Evolutionary conservation across 2,113 vertebrate species (phyloP).

Genomic region (Talpa occidentalis): DNA sequence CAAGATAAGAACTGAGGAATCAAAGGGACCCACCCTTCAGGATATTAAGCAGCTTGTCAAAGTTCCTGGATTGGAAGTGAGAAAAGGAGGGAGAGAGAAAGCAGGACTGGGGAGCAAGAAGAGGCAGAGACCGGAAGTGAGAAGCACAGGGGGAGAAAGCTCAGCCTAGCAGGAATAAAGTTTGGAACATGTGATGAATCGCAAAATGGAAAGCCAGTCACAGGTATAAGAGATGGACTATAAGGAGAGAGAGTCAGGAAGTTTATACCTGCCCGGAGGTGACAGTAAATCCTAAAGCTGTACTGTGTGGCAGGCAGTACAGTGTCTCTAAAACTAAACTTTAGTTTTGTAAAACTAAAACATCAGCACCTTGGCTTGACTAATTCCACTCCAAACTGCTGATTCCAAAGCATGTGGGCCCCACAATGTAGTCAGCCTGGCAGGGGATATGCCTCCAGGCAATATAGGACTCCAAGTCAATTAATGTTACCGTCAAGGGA

Average conservation of each 20-base stretch:
- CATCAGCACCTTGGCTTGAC: background rate
- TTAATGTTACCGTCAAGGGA: background rate
- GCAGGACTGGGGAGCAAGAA: background rate
- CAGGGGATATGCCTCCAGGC: background rate
- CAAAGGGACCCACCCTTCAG: conserved; percentile 15
- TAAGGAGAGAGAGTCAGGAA: background rate
- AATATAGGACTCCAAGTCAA: background rate
- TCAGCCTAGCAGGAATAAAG: background rate
- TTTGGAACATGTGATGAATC: background rate
- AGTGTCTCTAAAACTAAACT: background rate
- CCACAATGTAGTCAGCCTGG: background rate
- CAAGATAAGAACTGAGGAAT: conserved; percentile 35
- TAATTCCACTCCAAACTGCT: background rate
- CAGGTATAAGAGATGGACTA: background rate
- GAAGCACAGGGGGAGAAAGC: background rate
- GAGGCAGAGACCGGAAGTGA: background rate
- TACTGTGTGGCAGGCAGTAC: background rate
- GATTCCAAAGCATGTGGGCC: background rate
- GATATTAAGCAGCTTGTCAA: conserved; percentile 6
- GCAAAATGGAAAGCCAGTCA: conserved; percentile 1
- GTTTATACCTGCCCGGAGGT: conserved; percentile 38
- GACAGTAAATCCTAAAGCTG: background rate
- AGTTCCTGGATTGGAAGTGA: background rate
- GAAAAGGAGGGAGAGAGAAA: background rate
- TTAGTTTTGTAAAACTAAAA: background rate